A percentile compares a stretch with the other conserved stretches of the same genome.
Evolutionary conservation across 1,140 invertebrate genomes (phyloP).

Genomic region (Limonius californicus): DNA sequence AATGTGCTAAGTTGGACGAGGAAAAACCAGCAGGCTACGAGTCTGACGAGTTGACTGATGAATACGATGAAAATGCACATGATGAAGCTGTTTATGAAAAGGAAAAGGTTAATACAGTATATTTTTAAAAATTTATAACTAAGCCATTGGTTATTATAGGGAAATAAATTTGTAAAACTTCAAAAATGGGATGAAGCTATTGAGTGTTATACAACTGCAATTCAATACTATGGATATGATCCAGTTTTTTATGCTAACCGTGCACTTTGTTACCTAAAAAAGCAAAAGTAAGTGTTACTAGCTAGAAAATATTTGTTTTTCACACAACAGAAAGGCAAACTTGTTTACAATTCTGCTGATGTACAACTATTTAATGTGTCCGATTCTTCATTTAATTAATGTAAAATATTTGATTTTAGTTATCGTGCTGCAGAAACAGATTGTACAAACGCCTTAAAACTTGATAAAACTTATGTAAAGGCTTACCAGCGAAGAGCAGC

Average conservation of each 20-base stretch:
- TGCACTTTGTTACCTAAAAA: conserved; percentile 82
- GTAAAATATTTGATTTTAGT: conserved; percentile 51
- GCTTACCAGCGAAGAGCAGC: conserved; percentile 71
- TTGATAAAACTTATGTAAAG: conserved; percentile 76
- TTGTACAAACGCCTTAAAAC: conserved; percentile 64
- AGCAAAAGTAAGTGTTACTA: conserved; percentile 75
- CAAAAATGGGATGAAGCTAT: conserved; percentile 78
- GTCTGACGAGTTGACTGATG: conserved; percentile 48
- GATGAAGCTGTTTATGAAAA: conserved; percentile 58
- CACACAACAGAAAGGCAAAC: no score
- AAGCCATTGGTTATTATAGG: no score
- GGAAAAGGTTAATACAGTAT: conserved; percentile 55
- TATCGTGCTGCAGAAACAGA: conserved; percentile 72
- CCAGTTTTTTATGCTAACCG: conserved; percentile 83
- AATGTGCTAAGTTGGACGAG: conserved; percentile 64
- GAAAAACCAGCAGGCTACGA: conserved; percentile 48
- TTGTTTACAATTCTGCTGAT: no score
- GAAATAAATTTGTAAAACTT: conserved; percentile 77
- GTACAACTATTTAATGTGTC: no score
- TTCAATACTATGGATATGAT: conserved; percentile 71
- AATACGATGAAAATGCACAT: conserved; percentile 50
- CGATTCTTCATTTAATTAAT: no score
- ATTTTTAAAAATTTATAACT: no score
- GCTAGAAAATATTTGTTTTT: no score
- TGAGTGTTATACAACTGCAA: conserved; percentile 73